Evolutionary conservation across 1,140 invertebrate genomes (phyloP), one percentile per base, ranked within the genome.

Genomic region (Dendroctonus ponderosae): DNA sequence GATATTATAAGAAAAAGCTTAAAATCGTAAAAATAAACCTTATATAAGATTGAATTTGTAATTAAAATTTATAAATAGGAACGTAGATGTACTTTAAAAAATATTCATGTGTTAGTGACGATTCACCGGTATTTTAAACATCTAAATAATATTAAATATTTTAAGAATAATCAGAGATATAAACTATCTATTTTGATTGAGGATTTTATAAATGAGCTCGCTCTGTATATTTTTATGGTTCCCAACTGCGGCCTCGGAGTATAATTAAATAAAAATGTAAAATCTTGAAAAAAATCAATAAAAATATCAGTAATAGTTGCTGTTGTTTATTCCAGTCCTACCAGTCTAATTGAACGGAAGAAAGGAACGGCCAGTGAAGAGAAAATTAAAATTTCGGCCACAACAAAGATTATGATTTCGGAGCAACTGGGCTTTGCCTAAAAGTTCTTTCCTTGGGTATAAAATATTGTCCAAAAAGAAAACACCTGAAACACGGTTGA

Each of bases 151-250:
- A 11, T 52, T 15, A 15, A 15, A 52, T 48, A 11, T n/a, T 48
- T 11, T 14, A 48, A 9, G 38, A 3, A 52, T 52, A 52, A 52
- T 52, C 14, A 52, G 38, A 52, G n/a, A 5, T 37, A 52, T 52
- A 46, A 52, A 26, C 8, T 52, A 52, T 52, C 8, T 52, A 52
- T 52, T 52, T 52, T 52, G 50, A 52, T 52, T 52, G 50, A 52
- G 50, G 50, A 52, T 11, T 9, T 26, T 52, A 52, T 52, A 46
- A 52, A 26, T 15, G 50, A 26, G 15, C n/a, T n/a, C 5, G 15
- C 50, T 26, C 50, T 52, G 50, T 52, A 52, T 52, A 52, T 52
- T 52, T 52, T 52, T 52, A 52, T 52, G 14, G 50, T 52, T 52
- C 50, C 37, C 50, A 12, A 52, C 50, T 12, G 9, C 26, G 26